These are phyloP conservation scores for Amblyopsis rosae DNA, from an alignment of 2,113 vertebrate genomes.

Conservation along the genomic window DNA sequence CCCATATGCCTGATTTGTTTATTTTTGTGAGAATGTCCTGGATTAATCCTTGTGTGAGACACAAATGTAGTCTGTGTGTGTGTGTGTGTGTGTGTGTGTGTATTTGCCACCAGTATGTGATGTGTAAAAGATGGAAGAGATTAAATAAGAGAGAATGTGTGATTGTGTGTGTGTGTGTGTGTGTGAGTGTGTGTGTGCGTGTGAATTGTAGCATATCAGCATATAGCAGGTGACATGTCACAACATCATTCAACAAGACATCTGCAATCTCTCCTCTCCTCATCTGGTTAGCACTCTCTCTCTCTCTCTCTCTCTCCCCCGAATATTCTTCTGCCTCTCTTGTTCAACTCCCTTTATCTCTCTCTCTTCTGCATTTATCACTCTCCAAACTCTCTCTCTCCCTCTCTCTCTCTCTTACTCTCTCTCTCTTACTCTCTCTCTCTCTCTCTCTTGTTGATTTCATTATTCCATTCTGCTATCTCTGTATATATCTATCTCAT, in stretches of 20 bases:
- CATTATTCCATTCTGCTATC: slow-evolving; percentile 12
- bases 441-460: slow-evolving; percentile 15
- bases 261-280: slow-evolving; percentile 41
- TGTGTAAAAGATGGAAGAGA: background rate
- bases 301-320: slow-evolving; percentile 10
- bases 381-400: slow-evolving; percentile 12
- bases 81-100: background rate
- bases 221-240: slow-evolving; percentile 39
- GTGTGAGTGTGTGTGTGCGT: background rate
- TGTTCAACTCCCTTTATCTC: background rate
- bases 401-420: slow-evolving; percentile 23
- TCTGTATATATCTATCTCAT: background rate
- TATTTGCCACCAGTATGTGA: background rate
- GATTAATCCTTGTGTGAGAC: background rate
- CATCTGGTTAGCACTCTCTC: slow-evolving; percentile 21
- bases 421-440: slow-evolving; percentile 7
- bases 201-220: slow-evolving; percentile 41
- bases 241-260: slow-evolving; percentile 61
- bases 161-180: background rate
- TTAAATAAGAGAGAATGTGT: background rate
- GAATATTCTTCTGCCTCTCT: background rate
- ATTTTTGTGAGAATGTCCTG: background rate
- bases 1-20: background rate
- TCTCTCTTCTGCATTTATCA: slow-evolving; percentile 8
- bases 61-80: background rate